These are phyloP conservation scores for Bos indicus DNA, from an alignment of 2,113 vertebrate species.

Conservation along the genomic window DNA sequence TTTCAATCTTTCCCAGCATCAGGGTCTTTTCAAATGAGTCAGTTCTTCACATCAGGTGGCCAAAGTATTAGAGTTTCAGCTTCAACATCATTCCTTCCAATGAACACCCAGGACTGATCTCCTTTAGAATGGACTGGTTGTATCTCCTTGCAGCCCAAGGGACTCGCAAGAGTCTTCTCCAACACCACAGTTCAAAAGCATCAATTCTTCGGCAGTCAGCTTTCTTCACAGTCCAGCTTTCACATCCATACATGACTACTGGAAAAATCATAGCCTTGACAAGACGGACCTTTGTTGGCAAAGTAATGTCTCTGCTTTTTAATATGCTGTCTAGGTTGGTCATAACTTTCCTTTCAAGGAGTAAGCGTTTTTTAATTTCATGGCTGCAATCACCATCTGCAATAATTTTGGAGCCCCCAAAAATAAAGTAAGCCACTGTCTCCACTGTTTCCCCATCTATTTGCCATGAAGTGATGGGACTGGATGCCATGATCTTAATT, in stretches of 20 bases:
- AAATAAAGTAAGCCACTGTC: background rate
- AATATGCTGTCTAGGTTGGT: background rate
- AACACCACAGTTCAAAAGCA: background rate
- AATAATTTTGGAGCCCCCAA: rapidly evolving
- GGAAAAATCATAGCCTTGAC: background rate
- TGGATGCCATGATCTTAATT: background rate
- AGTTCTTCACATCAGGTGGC: background rate
- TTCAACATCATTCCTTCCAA: background rate
- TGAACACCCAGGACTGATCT: background rate
- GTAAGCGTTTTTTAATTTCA: background rate
- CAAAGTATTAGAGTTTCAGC: background rate
- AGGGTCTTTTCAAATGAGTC: background rate
- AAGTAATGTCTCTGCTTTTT: background rate
- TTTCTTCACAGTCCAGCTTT: background rate
- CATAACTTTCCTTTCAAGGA: background rate
- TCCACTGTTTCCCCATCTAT: background rate
- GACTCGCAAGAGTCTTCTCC: background rate
- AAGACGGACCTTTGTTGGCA: background rate
- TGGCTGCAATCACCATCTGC: background rate
- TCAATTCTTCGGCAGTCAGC: background rate
- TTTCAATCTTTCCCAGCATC: background rate
- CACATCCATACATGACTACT: background rate
- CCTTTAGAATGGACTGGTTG: background rate
- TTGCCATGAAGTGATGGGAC: background rate
- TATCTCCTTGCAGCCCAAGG: background rate